These are phyloP conservation scores for Semibalanus balanoides DNA, from an alignment of 1,140 invertebrate species.

Conservation along the genomic window DNA sequence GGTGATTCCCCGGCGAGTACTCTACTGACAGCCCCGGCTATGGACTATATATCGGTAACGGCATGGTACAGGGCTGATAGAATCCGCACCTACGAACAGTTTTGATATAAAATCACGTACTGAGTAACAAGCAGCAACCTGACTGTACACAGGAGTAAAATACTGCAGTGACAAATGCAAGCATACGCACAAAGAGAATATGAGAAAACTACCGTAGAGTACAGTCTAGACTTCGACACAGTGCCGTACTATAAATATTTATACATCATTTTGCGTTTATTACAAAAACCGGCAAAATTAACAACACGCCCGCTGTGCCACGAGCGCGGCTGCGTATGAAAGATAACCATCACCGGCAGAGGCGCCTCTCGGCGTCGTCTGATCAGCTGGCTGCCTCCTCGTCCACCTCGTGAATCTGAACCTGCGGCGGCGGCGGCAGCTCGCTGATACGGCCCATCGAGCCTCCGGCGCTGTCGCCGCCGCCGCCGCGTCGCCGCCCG, in stretches of 20 bases:
- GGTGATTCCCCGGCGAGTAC: not conserved
- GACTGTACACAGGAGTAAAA: not conserved
- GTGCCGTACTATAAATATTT: not conserved
- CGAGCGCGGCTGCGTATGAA: not conserved
- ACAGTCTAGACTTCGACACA: not conserved
- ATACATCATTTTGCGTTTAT: not conserved
- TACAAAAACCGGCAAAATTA: not conserved
- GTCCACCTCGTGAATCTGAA: not conserved
- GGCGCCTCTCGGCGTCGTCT: too few relatives aligned
- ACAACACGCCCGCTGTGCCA: not conserved
- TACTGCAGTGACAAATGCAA: not conserved
- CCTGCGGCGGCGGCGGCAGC: not conserved
- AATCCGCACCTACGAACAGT: not conserved
- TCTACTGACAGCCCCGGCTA: not conserved
- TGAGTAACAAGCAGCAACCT: not conserved
- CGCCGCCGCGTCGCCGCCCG: too few relatives aligned
- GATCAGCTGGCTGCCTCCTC: not conserved
- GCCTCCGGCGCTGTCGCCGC: too few relatives aligned
- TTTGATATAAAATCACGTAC: slow-evolving; percentile 2
- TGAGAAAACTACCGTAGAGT: not conserved
- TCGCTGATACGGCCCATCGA: not conserved
- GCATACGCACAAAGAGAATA: not conserved
- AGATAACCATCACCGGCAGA: not conserved
- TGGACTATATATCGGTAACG: not conserved
- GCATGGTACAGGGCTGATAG: not conserved